Evolutionary conservation across 1,140 invertebrate species (phyloP), one percentile per base, ranked within the genome.

Genomic region (Aphelinus atriplicis): DNA sequence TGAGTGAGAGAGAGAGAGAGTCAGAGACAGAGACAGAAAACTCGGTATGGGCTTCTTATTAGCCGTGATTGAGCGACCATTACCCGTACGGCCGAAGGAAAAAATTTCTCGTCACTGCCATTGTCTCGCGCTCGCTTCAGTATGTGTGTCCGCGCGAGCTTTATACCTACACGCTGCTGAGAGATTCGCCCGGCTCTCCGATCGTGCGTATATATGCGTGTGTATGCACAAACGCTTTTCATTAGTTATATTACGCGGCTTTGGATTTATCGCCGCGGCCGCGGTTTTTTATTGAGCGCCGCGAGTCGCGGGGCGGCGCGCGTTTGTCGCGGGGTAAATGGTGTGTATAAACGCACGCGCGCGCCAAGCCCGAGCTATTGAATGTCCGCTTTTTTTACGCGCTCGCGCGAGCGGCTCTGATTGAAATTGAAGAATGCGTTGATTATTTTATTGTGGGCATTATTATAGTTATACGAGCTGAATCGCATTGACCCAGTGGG

Each of bases 11-110:
- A 45, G 48, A n/a, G 10, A 53, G 46, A 65, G 50, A 10, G 2
- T 5, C 58, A 1, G 48, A 10, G 2, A 10, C 58, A 1, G 48
- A 47, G 57, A 26, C 42, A 48, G 43, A 1, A n/a, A 7, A 3
- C 2, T 4, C 10, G 66, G 50, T 7, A 7, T 68, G 5, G 48
- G 1, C 56, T 26, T 53, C 72, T 73, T 73, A 73, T 73, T 73
- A 73, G 65, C 64, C 58, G 53, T 74, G 66, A 74, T 74, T 69
- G 66, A 74, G 56, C 48, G 66, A 26, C 58, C 66, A 57, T 63
- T 74, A 74, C 50, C 7, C 26, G n/a, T 42, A 7, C 26, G n/a
- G n/a, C n/a, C 51, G 4, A 3, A 45, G 42, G 7, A 42, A 53
- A 62, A 62, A 53, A 71, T 57, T 48, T 46, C 43, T 57, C 65